phyloP scores from a whole-genome alignment of 1,140 invertebrate genomes.

The Rhopalosiphum padi region DNA sequence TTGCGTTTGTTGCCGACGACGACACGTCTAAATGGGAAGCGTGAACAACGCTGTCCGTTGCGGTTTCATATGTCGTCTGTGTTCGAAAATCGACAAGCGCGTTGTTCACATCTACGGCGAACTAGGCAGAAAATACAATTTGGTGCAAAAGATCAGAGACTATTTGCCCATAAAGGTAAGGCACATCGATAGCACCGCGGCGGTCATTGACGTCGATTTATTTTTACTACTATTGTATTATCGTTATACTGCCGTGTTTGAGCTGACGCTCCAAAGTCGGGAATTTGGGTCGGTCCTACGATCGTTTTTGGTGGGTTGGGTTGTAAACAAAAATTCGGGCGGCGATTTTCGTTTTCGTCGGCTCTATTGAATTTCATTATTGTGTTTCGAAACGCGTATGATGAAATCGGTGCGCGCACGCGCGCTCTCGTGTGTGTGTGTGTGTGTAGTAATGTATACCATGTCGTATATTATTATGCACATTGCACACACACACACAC shows the following conservation, averaged over 20 bases:
- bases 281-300: too few relatives aligned
- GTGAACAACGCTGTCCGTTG: slow-evolving; percentile 77
- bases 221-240: not conserved
- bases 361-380: slow-evolving; percentile 49
- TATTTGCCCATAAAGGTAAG: slow-evolving; percentile 78
- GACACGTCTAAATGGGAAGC: slow-evolving; percentile 71
- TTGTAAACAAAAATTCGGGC: not conserved
- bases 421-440: not conserved
- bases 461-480: slow-evolving; percentile 10
- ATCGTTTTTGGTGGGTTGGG: too few relatives aligned
- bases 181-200: slow-evolving; percentile 48
- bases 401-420: slow-evolving; percentile 30
- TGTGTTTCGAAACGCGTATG: slow-evolving; percentile 48
- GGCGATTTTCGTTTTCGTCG: not conserved
- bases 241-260: not conserved
- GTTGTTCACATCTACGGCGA: slow-evolving; percentile 80
- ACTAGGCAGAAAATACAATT: slow-evolving; percentile 73
- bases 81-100: slow-evolving; percentile 80
- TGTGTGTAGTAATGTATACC: slow-evolving; percentile 45
- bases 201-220: not conserved
- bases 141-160: slow-evolving; percentile 77
- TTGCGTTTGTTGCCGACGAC: slow-evolving; percentile 17
- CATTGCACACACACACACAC: not conserved
- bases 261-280: not conserved
- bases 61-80: slow-evolving; percentile 79